A percentile compares a stretch with the other conserved stretches of the same genome.
Conservation (phyloP, 2,113 vertebrate species). For the Sinocyclocheilus anshuiensis region DNA sequence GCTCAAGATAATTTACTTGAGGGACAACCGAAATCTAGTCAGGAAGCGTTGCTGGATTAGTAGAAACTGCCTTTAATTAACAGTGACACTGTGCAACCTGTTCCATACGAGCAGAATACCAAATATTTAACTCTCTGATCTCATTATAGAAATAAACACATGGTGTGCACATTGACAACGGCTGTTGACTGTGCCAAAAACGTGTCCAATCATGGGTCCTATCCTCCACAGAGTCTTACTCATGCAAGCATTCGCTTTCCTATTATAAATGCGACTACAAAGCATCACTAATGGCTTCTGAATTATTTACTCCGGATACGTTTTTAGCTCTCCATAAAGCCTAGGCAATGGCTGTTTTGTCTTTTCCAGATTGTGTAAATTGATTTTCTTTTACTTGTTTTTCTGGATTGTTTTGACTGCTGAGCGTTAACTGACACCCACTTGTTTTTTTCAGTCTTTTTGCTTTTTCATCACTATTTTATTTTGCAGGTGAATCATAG, state of each 20-base stretch:
- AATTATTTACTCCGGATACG: slow-evolving; percentile 53
- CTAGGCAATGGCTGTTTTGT: slow-evolving; percentile 10
- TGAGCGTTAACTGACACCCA: not conserved
- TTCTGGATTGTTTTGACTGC: slow-evolving; percentile 12
- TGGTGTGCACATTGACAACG: slow-evolving; percentile 60
- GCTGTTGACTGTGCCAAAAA: slow-evolving; percentile 48
- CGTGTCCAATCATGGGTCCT: slow-evolving; percentile 39
- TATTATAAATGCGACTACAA: slow-evolving; percentile 39
- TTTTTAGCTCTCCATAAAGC: slow-evolving; percentile 37
- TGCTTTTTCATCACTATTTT: not conserved
- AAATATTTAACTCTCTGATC: slow-evolving; percentile 84
- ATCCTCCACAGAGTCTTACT: slow-evolving; percentile 46
- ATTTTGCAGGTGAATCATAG: not conserved
- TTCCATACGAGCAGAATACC: slow-evolving; percentile 79
- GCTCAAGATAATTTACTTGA: slow-evolving; percentile 81
- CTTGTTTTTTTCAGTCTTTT: not conserved
- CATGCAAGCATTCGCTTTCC: slow-evolving; percentile 39
- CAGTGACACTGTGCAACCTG: slow-evolving; percentile 85
- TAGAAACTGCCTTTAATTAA: slow-evolving; percentile 86
- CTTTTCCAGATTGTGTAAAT: slow-evolving; percentile 20
- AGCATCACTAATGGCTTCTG: slow-evolving; percentile 49
- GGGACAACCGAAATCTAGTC: slow-evolving; percentile 79
- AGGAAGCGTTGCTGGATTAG: slow-evolving; percentile 83
- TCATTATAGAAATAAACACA: slow-evolving; percentile 81
- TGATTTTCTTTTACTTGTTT: slow-evolving; percentile 27